phyloP scores from a whole-genome alignment of 2,888 invertebrate species.

The Ischnura elegans region DNA sequence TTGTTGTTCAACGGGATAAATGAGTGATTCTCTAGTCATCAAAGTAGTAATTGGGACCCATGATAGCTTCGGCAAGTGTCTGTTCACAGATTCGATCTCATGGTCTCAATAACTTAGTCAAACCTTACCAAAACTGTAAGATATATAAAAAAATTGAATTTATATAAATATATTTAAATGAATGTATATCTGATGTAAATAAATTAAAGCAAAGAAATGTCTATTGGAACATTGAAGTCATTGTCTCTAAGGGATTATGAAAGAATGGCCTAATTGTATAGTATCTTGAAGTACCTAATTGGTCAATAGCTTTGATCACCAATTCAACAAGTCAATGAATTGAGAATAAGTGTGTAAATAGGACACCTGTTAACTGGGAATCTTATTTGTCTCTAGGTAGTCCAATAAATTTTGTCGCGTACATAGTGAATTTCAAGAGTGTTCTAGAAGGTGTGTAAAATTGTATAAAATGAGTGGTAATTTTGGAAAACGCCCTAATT shows the following conservation, averaged over 20 bases:
- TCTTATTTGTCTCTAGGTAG: neutral
- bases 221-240: neutral
- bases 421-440: neutral
- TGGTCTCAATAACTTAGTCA: constrained; percentile 54
- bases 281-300: neutral
- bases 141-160: neutral
- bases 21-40: constrained; percentile 62
- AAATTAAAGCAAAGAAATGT: neutral
- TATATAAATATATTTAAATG: neutral
- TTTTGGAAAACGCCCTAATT: neutral
- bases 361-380: neutral
- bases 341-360: neutral
- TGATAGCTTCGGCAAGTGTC: neutral
- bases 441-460: constrained; percentile 18
- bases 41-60: constrained; percentile 51
- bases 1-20: neutral
- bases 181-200: neutral
- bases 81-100: constrained; percentile 40
- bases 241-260: neutral
- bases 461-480: neutral
- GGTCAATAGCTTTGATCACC: neutral
- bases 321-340: neutral
- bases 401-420: neutral
- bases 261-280: neutral
- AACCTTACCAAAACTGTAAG: constrained; percentile 55